phyloP scores from a whole-genome alignment of 2,888 invertebrate genomes.

The Microplitis deprimator region DNA sequence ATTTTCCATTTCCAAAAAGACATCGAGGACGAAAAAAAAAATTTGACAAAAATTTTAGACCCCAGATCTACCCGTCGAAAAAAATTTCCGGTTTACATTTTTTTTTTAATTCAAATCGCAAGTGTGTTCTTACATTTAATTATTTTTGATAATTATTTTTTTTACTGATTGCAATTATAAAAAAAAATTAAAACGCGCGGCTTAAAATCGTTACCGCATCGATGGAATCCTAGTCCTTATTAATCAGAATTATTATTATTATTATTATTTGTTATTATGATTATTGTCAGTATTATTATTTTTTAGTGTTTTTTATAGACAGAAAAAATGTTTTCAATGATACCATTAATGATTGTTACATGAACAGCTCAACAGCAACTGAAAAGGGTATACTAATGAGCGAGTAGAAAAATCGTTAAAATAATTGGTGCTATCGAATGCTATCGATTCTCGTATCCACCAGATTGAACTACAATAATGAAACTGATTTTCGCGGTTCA shows the following conservation, averaged over 20 bases:
- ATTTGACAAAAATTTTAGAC: no score
- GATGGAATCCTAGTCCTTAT: not conserved
- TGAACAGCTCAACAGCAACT: conserved; percentile 29
- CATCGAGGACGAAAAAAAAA: no score
- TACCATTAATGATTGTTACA: conserved; percentile 32
- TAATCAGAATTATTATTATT: not conserved
- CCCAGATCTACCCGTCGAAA: no score
- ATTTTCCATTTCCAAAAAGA: no score
- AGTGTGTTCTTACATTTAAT: no score
- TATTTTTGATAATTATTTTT: no score
- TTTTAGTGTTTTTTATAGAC: conserved; percentile 26
- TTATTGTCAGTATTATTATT: conserved; percentile 20
- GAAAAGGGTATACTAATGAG: conserved; percentile 35
- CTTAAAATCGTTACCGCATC: not conserved
- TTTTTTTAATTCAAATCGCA: no score
- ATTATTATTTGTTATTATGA: conserved; percentile 37
- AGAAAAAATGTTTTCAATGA: conserved; percentile 28
- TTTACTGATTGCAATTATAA: no score
- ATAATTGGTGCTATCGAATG: conserved; percentile 60
- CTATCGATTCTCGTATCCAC: conserved; percentile 56
- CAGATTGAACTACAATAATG: conserved; percentile 62
- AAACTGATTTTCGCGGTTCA: conserved; percentile 67
- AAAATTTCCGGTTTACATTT: no score
- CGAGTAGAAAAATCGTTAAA: conserved; percentile 44
- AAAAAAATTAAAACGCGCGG: no score